Percentiles rank a stretch among this genome's conserved stretches.
phyloP scores from a whole-genome alignment of 2,113 vertebrate genomes.

The Numenius arquata region DNA sequence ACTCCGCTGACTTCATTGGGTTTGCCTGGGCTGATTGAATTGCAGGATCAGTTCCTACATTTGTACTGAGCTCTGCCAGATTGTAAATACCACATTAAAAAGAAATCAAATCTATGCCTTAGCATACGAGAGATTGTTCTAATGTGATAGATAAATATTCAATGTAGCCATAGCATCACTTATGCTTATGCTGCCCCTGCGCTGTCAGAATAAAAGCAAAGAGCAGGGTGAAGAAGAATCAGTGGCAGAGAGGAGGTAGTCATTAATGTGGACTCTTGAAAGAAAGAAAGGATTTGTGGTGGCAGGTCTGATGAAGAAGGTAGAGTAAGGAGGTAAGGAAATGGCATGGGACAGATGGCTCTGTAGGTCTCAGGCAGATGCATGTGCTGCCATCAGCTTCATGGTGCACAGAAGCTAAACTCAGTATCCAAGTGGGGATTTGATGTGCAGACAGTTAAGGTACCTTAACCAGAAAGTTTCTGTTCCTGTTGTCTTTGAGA shows the following conservation, averaged over 20 bases:
- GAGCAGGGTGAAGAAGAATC: background rate
- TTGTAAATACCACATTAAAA: background rate
- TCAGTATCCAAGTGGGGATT: background rate
- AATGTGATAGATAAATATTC: background rate
- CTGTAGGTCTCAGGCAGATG: background rate
- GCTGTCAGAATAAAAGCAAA: background rate
- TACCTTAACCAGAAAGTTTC: background rate
- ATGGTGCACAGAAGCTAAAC: background rate
- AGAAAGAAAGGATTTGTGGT: background rate
- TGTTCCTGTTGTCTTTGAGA: background rate
- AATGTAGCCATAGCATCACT: background rate
- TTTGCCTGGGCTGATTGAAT: background rate
- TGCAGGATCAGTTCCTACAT: conserved; percentile 22
- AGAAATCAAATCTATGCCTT: background rate
- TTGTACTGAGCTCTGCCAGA: conserved; percentile 10
- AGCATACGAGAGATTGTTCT: background rate
- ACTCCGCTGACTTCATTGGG: background rate
- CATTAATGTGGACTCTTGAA: background rate
- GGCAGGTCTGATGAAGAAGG: background rate
- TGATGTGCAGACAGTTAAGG: background rate
- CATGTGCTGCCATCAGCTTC: background rate
- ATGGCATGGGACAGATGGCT: background rate
- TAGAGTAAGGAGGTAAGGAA: background rate
- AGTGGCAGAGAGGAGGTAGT: background rate
- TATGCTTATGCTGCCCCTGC: background rate